phyloP scores from a whole-genome alignment of 2,113 vertebrate genomes.

The Lucifuga dentata region DNA sequence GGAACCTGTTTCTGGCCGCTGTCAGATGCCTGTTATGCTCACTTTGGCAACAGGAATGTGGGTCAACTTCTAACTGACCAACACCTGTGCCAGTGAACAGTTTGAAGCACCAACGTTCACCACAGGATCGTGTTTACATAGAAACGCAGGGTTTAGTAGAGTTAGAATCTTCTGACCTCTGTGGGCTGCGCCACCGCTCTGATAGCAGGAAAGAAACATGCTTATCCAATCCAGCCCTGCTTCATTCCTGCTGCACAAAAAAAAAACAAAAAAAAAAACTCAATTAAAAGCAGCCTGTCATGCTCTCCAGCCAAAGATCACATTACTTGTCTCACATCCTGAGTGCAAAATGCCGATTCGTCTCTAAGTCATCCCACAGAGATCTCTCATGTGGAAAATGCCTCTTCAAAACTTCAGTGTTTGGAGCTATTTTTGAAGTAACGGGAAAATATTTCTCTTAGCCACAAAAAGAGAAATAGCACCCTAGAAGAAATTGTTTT shows the following conservation, averaged over 20 bases:
- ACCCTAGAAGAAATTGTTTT: slow-evolving; percentile 31
- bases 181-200: slow-evolving; percentile 22
- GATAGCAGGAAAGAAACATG: slow-evolving; percentile 26
- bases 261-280: too few species aligned
- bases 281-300: slow-evolving; percentile 57
- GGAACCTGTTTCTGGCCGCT: slow-evolving; percentile 8
- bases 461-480: slow-evolving; percentile 56
- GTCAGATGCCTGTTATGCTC: slow-evolving; percentile 41
- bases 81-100: slow-evolving; percentile 15
- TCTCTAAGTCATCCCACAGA: slow-evolving; percentile 23
- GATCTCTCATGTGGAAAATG: slow-evolving; percentile 54
- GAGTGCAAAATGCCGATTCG: slow-evolving; percentile 37
- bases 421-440: slow-evolving; percentile 52
- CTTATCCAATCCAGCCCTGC: slow-evolving; percentile 47
- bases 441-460: slow-evolving; percentile 52
- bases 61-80: slow-evolving; percentile 55
- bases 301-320: slow-evolving; percentile 49
- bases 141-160: slow-evolving; percentile 40
- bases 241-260: slow-evolving; percentile 55
- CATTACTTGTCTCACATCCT: slow-evolving; percentile 57
- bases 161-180: slow-evolving; percentile 38
- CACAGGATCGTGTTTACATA: slow-evolving; percentile 43
- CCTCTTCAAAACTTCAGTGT: slow-evolving; percentile 30
- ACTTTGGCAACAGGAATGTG: slow-evolving; percentile 54
- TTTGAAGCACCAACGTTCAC: slow-evolving; percentile 43